Base-by-base conservation (phyloP, 2,888 invertebrate species). In the Nephrocerus scutellatus region DNA sequence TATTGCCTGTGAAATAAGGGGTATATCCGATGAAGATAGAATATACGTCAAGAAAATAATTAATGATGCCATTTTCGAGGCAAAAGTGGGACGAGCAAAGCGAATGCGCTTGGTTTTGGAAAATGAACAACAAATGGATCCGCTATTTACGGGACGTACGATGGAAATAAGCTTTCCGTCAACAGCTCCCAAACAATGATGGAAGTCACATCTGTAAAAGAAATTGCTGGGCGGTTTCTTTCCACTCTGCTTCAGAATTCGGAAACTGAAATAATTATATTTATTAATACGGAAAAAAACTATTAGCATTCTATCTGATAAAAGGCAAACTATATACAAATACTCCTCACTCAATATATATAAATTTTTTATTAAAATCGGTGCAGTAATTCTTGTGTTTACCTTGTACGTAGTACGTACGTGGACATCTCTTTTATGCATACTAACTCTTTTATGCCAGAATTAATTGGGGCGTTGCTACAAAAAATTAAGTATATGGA, bases 231-330 rank as follows among this genome's bases (percentile, higher is more conserved):
- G 39, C 26, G 7, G 25, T 41, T 31, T 36, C 31, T 24, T 36
- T 31, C 36, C 41, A 37, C 20, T 41, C 37, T 23, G 31, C 16
- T 41, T 32, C 23, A 20, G 37, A 36, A 15, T 12, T 25, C 25
- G 31, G 32, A 15, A 31, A 30, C 36, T 36, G 20, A 22, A 26
- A 36, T 31, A 31, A n/a, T n/a, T n/a, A n/a, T n/a, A n/a, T n/a
- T n/a, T n/a, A n/a, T n/a, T n/a, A n/a, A n/a, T n/a, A n/a, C n/a
- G n/a, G n/a, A n/a, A n/a, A n/a, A n/a, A n/a, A n/a, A n/a, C n/a
- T n/a, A n/a, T n/a, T n/a, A n/a, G n/a, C n/a, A n/a, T n/a, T n/a
- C n/a, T n/a, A n/a, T n/a, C n/a, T n/a, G n/a, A n/a, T n/a, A n/a
- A n/a, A n/a, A n/a, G n/a, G n/a, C n/a, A n/a, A n/a, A n/a, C n/a